Conservation (phyloP, 2,888 invertebrate genomes). For the Torymus texanus region DNA sequence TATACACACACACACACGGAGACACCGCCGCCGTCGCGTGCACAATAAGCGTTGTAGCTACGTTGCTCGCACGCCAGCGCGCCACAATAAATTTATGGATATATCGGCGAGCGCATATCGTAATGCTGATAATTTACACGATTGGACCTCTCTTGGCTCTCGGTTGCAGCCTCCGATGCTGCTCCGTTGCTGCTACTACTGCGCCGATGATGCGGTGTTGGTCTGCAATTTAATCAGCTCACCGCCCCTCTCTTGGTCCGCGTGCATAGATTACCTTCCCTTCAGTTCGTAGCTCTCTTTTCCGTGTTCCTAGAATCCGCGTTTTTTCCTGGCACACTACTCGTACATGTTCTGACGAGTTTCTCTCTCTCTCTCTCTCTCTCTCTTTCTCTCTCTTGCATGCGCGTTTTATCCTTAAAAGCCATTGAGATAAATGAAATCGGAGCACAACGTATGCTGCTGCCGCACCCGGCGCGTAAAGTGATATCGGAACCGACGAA, state of each 20-base stretch:
- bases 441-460: neutral
- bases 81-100: conserved; percentile 40
- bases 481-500: conserved; percentile 11
- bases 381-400: neutral
- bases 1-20: no score
- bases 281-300: no score
- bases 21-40: no score
- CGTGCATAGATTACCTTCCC: no score
- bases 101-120: neutral
- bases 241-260: no score
- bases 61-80: neutral
- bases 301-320: no score
- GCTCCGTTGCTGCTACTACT: neutral
- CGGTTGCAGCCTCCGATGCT: neutral
- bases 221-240: conserved; percentile 17
- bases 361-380: neutral
- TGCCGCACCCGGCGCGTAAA: neutral
- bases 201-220: no score
- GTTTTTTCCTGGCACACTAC: neutral
- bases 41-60: neutral
- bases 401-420: conserved; percentile 22
- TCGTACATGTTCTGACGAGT: neutral
- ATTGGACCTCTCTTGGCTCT: conserved; percentile 6
- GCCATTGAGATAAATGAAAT: conserved; percentile 41
- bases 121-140: conserved; percentile 26